Evolutionary conservation across 2,888 invertebrate genomes (phyloP).

Genomic region (Cinara cedri): DNA sequence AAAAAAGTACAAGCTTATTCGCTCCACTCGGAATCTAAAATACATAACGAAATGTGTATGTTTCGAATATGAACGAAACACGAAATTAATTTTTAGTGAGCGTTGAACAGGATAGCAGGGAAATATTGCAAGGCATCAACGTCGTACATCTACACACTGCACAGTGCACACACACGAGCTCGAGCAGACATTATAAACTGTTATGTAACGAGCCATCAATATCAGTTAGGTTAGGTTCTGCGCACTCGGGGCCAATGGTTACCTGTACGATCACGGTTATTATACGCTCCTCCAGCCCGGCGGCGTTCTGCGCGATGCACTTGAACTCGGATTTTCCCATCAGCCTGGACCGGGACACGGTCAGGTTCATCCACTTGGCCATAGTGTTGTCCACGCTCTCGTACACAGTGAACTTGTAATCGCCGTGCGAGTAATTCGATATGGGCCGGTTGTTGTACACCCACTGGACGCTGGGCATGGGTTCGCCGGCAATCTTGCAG

Average conservation of each 20-base stretch:
- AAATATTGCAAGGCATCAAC: too few relatives aligned
- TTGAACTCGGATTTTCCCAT: conserved; percentile 76
- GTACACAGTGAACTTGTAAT: conserved; percentile 58
- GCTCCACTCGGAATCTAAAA: too few relatives aligned
- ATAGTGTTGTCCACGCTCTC: conserved; percentile 60
- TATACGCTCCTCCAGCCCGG: conserved; percentile 79
- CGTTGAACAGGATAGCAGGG: too few relatives aligned
- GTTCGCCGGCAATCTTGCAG: conserved; percentile 78
- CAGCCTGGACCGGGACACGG: conserved; percentile 69
- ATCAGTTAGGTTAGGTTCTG: too few relatives aligned
- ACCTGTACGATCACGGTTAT: conserved; percentile 64
- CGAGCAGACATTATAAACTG: too few relatives aligned
- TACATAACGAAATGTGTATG: too few relatives aligned
- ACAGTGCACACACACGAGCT: too few relatives aligned
- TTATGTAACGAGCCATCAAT: too few relatives aligned
- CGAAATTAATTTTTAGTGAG: too few relatives aligned
- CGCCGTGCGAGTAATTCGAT: conserved; percentile 62
- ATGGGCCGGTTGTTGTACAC: conserved; percentile 70
- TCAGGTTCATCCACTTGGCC: conserved; percentile 71
- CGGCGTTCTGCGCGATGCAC: conserved; percentile 82
- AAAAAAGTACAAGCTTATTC: too few relatives aligned
- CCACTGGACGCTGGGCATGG: conserved; percentile 79
- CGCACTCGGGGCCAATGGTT: neutral
- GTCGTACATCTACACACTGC: too few relatives aligned
- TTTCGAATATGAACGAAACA: too few relatives aligned